Percentiles rank a stretch among this genome's conserved stretches.
These are phyloP conservation scores for Miltochrista miniata DNA, from an alignment of 2,888 invertebrate species.

Conservation along the genomic window DNA sequence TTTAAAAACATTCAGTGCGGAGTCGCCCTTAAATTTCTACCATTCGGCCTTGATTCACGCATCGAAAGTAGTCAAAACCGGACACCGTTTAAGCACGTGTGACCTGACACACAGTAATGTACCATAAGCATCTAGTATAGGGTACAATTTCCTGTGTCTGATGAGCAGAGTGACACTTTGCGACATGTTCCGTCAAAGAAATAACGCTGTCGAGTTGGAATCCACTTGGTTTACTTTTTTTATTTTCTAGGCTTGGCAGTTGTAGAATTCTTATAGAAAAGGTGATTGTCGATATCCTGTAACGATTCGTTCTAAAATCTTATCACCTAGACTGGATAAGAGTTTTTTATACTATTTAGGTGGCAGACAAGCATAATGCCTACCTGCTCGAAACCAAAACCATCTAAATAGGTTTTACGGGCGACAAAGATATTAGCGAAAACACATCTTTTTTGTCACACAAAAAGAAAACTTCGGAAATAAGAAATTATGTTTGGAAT, in stretches of 20 bases:
- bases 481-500: no score
- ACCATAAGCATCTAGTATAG: conserved; percentile 4
- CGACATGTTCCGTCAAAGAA: conserved; percentile 10
- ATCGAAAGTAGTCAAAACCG: conserved; percentile 67
- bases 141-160: conserved; percentile 10
- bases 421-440: no score
- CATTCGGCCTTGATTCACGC: conserved; percentile 59
- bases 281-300: no score
- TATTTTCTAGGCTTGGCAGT: not conserved
- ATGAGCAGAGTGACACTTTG: conserved; percentile 22
- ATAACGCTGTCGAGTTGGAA: conserved; percentile 11
- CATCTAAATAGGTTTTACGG: no score
- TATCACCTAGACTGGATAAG: no score
- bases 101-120: conserved; percentile 5
- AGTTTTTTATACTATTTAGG: no score
- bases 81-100: conserved; percentile 41
- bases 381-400: no score
- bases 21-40: conserved; percentile 54
- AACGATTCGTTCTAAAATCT: no score
- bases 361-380: no score
- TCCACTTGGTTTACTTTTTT: conserved; percentile 26
- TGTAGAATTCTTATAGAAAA: not conserved
- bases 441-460: no score
- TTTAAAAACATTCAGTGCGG: no score
- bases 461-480: no score